Evolutionary conservation across 2,797 vertebrate species (phyloP).

Genomic region (Hippocampus kuda): DNA sequence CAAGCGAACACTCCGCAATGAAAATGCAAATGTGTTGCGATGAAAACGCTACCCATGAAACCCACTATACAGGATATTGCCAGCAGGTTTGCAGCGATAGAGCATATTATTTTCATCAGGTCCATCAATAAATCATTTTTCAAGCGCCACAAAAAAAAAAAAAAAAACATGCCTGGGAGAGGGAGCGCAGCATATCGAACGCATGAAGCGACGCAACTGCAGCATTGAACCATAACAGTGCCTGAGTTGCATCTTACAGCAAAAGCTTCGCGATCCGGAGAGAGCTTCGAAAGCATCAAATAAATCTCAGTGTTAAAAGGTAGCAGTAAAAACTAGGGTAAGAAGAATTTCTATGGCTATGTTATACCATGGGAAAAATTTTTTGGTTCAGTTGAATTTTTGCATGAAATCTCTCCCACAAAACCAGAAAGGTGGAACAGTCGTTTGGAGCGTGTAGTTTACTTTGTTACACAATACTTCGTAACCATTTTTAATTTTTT

Average conservation of each 20-base stretch:
- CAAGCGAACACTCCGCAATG: neutral
- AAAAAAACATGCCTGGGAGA: neutral
- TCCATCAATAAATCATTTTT: conserved; percentile 2
- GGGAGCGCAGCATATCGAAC: neutral
- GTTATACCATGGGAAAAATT: neutral
- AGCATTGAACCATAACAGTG: neutral
- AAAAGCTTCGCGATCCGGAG: neutral
- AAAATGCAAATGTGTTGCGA: neutral
- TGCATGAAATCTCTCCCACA: too few species aligned
- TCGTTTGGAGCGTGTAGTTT: too few species aligned
- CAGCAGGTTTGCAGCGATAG: neutral
- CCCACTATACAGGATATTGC: neutral
- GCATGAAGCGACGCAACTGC: neutral
- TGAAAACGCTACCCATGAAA: neutral
- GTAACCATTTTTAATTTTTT: too few species aligned
- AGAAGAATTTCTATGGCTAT: neutral
- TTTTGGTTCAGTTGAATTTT: too few species aligned
- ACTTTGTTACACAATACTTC: too few species aligned
- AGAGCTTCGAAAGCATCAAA: neutral
- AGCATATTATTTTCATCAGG: neutral
- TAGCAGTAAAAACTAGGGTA: neutral
- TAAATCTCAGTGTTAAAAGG: neutral
- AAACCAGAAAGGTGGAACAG: too few species aligned
- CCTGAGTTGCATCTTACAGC: neutral
- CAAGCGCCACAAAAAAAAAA: neutral